Conservation (phyloP, 2,797 vertebrate genomes). For the Naso thynnoides region DNA sequence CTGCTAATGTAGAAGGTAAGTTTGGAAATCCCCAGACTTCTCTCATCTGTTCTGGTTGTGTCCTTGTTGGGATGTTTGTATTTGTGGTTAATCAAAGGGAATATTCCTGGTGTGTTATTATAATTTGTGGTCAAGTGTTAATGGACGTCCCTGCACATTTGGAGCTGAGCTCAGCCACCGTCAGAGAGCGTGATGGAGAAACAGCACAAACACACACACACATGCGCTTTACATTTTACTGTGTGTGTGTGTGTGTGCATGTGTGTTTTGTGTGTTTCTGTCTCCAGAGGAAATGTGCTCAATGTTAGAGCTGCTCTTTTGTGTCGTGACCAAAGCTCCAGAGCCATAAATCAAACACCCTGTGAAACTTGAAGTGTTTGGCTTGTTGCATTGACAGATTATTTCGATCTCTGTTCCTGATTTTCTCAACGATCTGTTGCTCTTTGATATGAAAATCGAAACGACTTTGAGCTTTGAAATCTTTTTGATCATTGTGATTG, state of each 20-base stretch:
- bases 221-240: neutral
- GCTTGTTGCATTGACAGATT: conserved; percentile 18
- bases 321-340: conserved; percentile 33
- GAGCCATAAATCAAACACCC: conserved; percentile 53
- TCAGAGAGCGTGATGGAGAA: conserved; percentile 10
- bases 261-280: neutral
- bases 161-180: neutral
- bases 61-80: conserved; percentile 4
- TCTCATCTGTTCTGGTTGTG: conserved; percentile 3
- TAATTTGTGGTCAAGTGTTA: conserved; percentile 22
- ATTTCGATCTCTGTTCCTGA: conserved; percentile 59
- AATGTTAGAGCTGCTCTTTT: conserved; percentile 48
- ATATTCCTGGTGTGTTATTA: conserved; percentile 22
- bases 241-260: conserved; percentile 8
- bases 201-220: no score
- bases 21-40: neutral
- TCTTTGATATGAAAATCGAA: conserved; percentile 57
- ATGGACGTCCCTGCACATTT: conserved; percentile 38
- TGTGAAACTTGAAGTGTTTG: conserved; percentile 34
- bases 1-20: neutral
- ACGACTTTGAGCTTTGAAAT: conserved; percentile 42
- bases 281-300: conserved; percentile 5
- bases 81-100: conserved; percentile 13
- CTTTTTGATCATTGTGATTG: conserved; percentile 50
- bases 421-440: conserved; percentile 52